A percentile compares a stretch with the other conserved stretches of the same genome.
Conservation (phyloP, 2,113 vertebrate genomes). For the Macaca mulatta region DNA sequence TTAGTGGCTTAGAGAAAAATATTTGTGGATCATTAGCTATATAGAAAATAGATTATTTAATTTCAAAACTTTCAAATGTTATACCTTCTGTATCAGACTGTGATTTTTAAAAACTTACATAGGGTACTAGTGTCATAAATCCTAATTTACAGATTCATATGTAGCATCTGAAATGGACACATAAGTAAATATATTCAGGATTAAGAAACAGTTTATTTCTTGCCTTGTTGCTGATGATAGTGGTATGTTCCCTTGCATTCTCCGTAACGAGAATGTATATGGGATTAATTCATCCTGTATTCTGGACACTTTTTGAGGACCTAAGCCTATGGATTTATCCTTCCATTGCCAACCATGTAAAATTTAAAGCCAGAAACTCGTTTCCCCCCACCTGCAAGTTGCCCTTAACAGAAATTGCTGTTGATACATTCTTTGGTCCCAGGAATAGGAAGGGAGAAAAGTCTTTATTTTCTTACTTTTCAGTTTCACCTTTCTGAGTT, state of each 20-base stretch:
- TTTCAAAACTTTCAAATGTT: not conserved
- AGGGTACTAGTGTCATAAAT: not conserved
- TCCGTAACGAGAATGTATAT: not conserved
- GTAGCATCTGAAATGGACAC: not conserved
- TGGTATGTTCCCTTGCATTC: not conserved
- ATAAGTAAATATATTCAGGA: not conserved
- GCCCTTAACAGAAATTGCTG: not conserved
- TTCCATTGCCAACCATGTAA: not conserved
- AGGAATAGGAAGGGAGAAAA: not conserved
- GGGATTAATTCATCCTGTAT: not conserved
- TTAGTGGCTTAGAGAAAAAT: not conserved
- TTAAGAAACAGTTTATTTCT: conserved; percentile 16
- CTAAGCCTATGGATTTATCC: not conserved
- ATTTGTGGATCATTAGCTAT: not conserved
- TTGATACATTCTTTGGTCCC: not conserved
- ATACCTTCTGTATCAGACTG: not conserved
- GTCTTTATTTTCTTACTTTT: conserved; percentile 20
- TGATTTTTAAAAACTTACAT: conserved; percentile 10
- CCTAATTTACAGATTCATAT: not conserved
- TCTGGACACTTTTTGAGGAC: not conserved
- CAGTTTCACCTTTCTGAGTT: not conserved
- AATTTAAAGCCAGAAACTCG: conserved; percentile 30
- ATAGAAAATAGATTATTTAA: not conserved
- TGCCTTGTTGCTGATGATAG: not conserved
- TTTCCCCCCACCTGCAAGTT: not conserved